A percentile compares a stretch with the other conserved stretches of the same genome.
Evolutionary conservation across 2,888 invertebrate genomes (phyloP).

Genomic region (Lasioglossum lativentre): DNA sequence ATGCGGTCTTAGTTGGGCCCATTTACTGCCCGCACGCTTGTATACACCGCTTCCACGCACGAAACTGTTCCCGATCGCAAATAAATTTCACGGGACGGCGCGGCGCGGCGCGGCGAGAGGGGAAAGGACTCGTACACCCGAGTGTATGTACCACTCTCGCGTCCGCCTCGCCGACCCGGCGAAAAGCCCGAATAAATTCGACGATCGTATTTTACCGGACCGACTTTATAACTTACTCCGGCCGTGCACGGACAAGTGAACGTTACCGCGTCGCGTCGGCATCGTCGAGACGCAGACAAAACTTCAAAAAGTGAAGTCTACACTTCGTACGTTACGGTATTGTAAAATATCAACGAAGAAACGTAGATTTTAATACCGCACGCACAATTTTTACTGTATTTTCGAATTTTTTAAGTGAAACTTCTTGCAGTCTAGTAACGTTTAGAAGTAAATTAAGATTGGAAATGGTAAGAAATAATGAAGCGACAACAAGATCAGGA

Average conservation of each 20-base stretch:
- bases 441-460: too few relatives aligned
- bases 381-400: too few relatives aligned
- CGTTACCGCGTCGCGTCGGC: background rate
- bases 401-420: too few relatives aligned
- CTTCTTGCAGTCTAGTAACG: too few relatives aligned
- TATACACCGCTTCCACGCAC: constrained; percentile 53
- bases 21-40: constrained; percentile 61
- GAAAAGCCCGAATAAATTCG: constrained; percentile 39
- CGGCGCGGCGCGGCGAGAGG: background rate
- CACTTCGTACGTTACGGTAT: too few relatives aligned
- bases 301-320: too few relatives aligned
- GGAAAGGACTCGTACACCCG: background rate
- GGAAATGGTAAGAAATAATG: too few relatives aligned
- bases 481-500: too few relatives aligned
- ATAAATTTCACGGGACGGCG: constrained; percentile 40
- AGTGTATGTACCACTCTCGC: background rate
- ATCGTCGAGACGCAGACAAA: too few relatives aligned
- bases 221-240: constrained; percentile 41
- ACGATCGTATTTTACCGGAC: constrained; percentile 25
- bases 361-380: too few relatives aligned
- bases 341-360: too few relatives aligned
- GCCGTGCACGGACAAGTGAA: background rate
- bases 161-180: constrained; percentile 12
- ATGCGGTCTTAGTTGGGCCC: constrained; percentile 53
- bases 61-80: constrained; percentile 43